phyloP scores from a whole-genome alignment of 1,140 invertebrate species.

The Palaemon carinicauda region DNA sequence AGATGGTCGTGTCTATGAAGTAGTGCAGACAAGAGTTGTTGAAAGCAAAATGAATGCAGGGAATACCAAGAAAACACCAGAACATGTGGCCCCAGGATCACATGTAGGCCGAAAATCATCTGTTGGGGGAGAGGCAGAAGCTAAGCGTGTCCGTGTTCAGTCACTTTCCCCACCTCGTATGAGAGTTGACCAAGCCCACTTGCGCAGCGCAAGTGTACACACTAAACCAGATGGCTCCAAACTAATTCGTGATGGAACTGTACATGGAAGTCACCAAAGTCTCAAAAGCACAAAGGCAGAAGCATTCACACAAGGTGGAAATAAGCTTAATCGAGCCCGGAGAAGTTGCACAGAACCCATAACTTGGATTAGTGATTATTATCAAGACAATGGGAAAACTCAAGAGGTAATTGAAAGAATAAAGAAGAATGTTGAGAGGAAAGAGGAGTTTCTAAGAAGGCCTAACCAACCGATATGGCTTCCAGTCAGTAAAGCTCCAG shows the following conservation, averaged over 20 bases:
- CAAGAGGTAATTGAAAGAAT: constrained; percentile 68
- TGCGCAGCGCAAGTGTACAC: constrained; percentile 35
- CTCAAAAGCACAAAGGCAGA: constrained; percentile 37
- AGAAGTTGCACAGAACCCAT: constrained; percentile 41
- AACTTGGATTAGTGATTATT: not conserved
- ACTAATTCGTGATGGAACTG: not conserved
- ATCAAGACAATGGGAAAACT: constrained; percentile 37
- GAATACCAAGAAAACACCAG: constrained; percentile 15
- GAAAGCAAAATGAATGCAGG: constrained; percentile 38
- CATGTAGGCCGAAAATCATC: constrained; percentile 25
- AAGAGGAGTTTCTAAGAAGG: constrained; percentile 83
- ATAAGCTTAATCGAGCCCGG: constrained; percentile 25
- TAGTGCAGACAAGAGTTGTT: constrained; percentile 48
- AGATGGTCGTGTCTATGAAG: constrained; percentile 43
- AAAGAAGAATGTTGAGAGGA: constrained; percentile 83
- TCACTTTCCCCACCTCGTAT: constrained; percentile 45
- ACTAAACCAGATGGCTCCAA: not conserved
- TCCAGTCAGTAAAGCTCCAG: constrained; percentile 62
- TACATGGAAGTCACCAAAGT: constrained; percentile 22
- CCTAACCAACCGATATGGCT: constrained; percentile 73
- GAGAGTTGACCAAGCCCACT: constrained; percentile 25
- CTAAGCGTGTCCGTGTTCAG: constrained; percentile 32
- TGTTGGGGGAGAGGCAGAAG: constrained; percentile 15
- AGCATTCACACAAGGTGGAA: not conserved
- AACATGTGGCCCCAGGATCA: not conserved